phyloP scores from a whole-genome alignment of 2,888 invertebrate genomes.

The Diloba caeruleocephala region DNA sequence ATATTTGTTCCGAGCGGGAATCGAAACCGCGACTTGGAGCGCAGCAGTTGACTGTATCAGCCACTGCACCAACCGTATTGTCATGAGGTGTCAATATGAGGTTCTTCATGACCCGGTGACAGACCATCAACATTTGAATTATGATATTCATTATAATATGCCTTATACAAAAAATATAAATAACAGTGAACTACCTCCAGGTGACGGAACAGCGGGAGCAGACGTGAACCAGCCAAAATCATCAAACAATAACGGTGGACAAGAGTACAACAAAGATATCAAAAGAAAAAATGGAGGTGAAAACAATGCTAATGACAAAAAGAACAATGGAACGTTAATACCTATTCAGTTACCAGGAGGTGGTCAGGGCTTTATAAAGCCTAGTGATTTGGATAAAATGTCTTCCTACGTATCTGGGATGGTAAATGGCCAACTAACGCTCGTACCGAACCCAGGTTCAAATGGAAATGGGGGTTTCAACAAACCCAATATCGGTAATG shows the following conservation, averaged over 20 bases:
- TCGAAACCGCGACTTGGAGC: too few relatives aligned
- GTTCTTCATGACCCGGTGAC: too few relatives aligned
- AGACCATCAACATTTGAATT: too few relatives aligned
- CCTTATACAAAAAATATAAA: too few relatives aligned
- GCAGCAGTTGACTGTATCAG: too few relatives aligned
- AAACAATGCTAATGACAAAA: constrained; percentile 1
- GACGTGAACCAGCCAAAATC: too few relatives aligned
- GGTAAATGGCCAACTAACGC: constrained; percentile 39
- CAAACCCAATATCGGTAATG: constrained; percentile 12
- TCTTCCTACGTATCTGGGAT: constrained; percentile 35
- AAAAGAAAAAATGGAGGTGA: not conserved
- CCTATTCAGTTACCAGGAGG: constrained; percentile 27
- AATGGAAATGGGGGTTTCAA: constrained; percentile 13
- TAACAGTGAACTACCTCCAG: too few relatives aligned
- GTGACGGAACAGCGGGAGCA: too few relatives aligned
- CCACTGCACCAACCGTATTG: too few relatives aligned
- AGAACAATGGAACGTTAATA: constrained; percentile 20
- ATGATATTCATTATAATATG: too few relatives aligned
- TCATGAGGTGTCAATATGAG: too few relatives aligned
- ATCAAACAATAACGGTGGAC: not conserved
- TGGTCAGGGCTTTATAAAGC: constrained; percentile 13
- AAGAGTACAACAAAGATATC: not conserved
- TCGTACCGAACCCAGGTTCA: constrained; percentile 28
- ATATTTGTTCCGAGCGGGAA: too few relatives aligned
- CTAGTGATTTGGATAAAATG: constrained; percentile 7